These are phyloP conservation scores for Dione juno DNA, from an alignment of 2,888 invertebrate species.

Conservation along the genomic window DNA sequence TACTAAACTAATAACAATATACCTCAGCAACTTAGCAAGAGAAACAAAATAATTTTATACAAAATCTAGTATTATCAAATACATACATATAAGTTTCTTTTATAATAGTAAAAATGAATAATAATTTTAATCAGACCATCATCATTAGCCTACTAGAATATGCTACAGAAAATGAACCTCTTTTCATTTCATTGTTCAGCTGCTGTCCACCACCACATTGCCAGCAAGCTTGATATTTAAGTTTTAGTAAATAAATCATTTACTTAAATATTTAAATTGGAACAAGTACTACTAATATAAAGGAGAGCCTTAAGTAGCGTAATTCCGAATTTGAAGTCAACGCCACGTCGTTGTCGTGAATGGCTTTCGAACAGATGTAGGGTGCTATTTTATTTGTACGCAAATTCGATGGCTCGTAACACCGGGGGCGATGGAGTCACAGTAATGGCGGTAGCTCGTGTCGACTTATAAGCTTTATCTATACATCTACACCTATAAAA, in stretches of 20 bases:
- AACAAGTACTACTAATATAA: neutral
- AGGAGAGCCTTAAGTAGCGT: neutral
- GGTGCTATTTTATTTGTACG: conserved; percentile 50
- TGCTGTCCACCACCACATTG: too few species aligned
- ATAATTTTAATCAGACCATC: neutral
- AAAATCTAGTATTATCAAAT: neutral
- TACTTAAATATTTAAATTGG: too few species aligned
- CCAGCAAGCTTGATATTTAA: too few species aligned
- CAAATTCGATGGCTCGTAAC: conserved; percentile 50
- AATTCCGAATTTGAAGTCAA: conserved; percentile 28
- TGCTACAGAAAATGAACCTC: neutral
- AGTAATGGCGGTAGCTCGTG: conserved; percentile 48
- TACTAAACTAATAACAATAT: conserved; percentile 16
- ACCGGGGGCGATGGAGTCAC: conserved; percentile 47
- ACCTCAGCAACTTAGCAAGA: neutral
- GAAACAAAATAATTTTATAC: neutral
- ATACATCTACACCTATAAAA: conserved; percentile 29
- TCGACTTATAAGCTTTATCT: conserved; percentile 48
- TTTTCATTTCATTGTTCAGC: neutral
- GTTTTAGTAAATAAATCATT: too few species aligned
- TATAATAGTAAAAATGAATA: neutral
- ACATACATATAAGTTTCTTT: too few species aligned
- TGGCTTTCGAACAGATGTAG: conserved; percentile 42
- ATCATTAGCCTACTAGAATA: neutral
- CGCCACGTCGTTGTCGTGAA: conserved; percentile 27